Base-by-base conservation (phyloP, 2,113 vertebrate genomes). In the Sebastes fasciatus region DNA sequence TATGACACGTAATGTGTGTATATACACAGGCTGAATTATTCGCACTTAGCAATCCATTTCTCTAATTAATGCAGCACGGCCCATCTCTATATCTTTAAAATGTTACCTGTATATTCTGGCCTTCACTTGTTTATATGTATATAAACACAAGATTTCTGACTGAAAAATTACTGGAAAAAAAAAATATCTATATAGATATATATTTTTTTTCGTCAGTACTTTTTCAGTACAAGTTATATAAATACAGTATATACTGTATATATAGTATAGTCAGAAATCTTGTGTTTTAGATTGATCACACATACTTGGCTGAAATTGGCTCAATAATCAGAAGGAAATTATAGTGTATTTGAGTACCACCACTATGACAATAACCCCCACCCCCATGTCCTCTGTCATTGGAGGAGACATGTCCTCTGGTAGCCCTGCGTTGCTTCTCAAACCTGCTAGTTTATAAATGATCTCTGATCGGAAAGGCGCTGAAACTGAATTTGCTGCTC, bases 401-500 rank as follows among this genome's bases (percentile, higher is more conserved):
- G 9, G 6, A 55, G 9, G 6, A 55, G 48, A 14, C 19, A 0
- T 26, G 8, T 7, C 67, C 14, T 65, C 52, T 19, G 13, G 5
- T 26, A 14, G n/a, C 8, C 43, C 14, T 34, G 34, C 51, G 49
- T 60, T 42, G 45, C 57, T 48, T 58, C 26, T 62, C 16, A 23
- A 26, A 26, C 8, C 9, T 12, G 23, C 7, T 73, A 34, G 21
- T 67, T 69, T 13, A 6, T 8, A 7, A n/a, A 2, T 11, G n/a
- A 52, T 70, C 64, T 74, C 68, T 26, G 48, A 60, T 10, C 5
- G 3, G 17, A 42, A 42, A 7, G 23, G 8, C 43, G 55, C 51
- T 51, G 42, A 74, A 71, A 13, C 48, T 64, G 55, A 57, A 57
- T 51, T 42, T 76, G n/a, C 82, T 84, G 48, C 55, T 69, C 72